Percentiles rank a stretch among this genome's conserved stretches.
Evolutionary conservation across 2,888 invertebrate species (phyloP).

Genomic region (Eurois occulta): DNA sequence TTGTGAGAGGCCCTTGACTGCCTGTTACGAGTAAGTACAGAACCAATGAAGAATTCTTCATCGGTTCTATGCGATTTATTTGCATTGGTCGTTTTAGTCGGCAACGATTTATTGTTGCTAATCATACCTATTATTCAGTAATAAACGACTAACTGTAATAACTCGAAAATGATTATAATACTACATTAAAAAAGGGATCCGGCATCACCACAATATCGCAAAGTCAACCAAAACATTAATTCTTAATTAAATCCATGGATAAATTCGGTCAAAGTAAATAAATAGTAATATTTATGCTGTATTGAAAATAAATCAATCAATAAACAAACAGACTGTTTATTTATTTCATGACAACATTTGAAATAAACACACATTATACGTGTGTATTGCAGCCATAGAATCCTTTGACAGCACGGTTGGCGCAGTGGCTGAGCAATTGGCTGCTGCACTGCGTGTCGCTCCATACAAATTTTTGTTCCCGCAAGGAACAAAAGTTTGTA

Average conservation of each 20-base stretch:
- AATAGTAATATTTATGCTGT: neutral
- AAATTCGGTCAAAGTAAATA: conserved; percentile 9
- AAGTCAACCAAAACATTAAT: conserved; percentile 8
- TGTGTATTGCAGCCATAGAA: neutral
- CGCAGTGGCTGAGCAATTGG: no score
- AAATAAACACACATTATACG: neutral
- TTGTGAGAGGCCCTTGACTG: no score
- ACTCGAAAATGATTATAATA: neutral
- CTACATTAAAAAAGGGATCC: neutral
- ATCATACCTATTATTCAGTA: neutral
- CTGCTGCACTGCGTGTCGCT: neutral
- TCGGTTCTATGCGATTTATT: neutral
- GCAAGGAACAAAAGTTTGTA: neutral
- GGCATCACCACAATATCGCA: conserved; percentile 9
- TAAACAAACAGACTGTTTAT: conserved; percentile 2
- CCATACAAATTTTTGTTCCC: no score
- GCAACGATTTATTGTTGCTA: neutral
- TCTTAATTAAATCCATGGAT: neutral
- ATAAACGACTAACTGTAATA: neutral
- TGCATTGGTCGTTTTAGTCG: neutral
- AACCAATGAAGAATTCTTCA: no score
- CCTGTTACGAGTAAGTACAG: no score
- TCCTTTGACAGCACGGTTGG: neutral
- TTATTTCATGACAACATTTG: neutral
- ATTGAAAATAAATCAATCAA: conserved; percentile 7